Base-by-base conservation (phyloP, 2,888 invertebrate genomes). In the Acanthosepion esculentum region DNA sequence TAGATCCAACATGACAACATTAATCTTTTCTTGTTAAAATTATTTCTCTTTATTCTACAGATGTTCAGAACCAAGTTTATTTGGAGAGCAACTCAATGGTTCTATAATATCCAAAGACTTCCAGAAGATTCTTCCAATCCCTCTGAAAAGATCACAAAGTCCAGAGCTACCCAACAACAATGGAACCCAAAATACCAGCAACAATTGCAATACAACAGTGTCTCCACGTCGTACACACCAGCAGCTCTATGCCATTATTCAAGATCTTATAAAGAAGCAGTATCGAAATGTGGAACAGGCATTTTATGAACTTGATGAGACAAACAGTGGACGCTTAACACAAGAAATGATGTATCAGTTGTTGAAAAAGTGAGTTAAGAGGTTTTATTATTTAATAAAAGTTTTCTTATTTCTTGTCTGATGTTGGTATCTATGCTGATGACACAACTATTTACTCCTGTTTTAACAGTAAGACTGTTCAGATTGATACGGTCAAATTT, bases 261-360 rank as follows among this genome's bases (percentile, higher is more conserved):
- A 97, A 95, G 96, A 96, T 91, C 95, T 97, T 93, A 95, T 97
- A 95, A 96, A 95, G 91, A 95, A 95, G 59, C 94, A 96, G 53
- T 97, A 96, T 95, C 97, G 96, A 95, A 96, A 97, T 48, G 96
- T 97, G 4, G 97, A 97, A 95, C 95, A 96, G 33, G 95, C 95
- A 18, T 97, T 97, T 96, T 96, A 96, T 78, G 97, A 97, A 50
- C 94, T 97, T 93, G 97, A 97, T 95, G 97, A 97, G 95, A 95
- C 95, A n/a, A 97, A 97, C 95, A 96, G 97, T 1, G 96, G 96
- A 92, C 95, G 97, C 59, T 95, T 97, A 94, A 96, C 97, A 41
- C 97, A 97, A 95, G 97, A 97, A 95, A 96, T 96, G 95, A 97
- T 97, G 97, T 97, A 96, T 95, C 96, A 97, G 91, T 96, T 97